phyloP scores from a whole-genome alignment of 2,888 invertebrate species.

The Sinohyriopsis cumingii region DNA sequence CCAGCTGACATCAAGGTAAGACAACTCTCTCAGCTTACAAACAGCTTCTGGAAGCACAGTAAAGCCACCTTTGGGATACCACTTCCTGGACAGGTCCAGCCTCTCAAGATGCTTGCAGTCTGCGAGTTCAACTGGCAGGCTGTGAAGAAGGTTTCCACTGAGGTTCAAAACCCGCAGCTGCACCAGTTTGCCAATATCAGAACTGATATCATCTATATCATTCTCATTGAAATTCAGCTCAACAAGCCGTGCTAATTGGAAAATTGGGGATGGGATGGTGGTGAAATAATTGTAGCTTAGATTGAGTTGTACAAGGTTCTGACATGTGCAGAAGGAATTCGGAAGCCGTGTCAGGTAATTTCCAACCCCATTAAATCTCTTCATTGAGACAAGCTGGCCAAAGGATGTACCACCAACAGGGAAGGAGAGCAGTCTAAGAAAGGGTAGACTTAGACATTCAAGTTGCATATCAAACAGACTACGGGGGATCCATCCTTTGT shows the following conservation, averaged over 20 bases:
- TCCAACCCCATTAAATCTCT: conserved; percentile 55
- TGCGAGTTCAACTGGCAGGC: conserved; percentile 52
- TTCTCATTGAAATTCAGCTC: conserved; percentile 59
- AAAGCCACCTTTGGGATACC: conserved; percentile 58
- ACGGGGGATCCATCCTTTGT: conserved; percentile 62
- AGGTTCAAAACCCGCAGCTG: conserved; percentile 51
- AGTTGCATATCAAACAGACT: conserved; percentile 49
- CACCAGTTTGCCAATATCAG: conserved; percentile 51
- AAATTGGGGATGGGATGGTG: conserved; percentile 52
- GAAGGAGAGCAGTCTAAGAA: conserved; percentile 59
- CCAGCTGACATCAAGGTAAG: conserved; percentile 60
- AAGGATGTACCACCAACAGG: conserved; percentile 61
- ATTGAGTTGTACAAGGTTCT: conserved; percentile 48
- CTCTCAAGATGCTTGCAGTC: conserved; percentile 52
- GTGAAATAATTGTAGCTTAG: conserved; percentile 58
- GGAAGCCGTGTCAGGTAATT: conserved; percentile 57
- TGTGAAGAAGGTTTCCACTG: conserved; percentile 52
- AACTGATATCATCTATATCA: conserved; percentile 44
- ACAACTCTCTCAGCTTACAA: conserved; percentile 49
- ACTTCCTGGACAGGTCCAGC: conserved; percentile 62
- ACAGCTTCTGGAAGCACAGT: conserved; percentile 52
- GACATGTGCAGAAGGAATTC: conserved; percentile 55
- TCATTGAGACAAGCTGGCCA: conserved; percentile 54
- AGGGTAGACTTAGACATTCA: conserved; percentile 40
- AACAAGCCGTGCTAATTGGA: conserved; percentile 43